A percentile compares a stretch with the other conserved stretches of the same genome.
Evolutionary conservation across 2,888 invertebrate genomes (phyloP).

Genomic region (Deilephila porcellus): DNA sequence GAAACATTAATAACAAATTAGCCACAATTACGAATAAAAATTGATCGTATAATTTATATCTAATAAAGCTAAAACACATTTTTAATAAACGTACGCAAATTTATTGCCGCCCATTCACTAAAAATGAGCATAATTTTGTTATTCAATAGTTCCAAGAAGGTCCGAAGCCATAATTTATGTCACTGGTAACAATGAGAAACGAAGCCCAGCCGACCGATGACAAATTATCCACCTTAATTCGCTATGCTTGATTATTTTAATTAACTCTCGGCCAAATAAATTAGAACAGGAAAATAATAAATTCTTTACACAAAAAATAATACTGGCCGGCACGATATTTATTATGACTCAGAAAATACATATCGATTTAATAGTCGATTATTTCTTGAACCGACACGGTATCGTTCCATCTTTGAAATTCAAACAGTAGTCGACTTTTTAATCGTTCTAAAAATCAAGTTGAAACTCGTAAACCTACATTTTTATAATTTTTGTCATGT

Average conservation of each 20-base stretch:
- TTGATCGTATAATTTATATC: constrained; percentile 49
- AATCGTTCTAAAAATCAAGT: constrained; percentile 24
- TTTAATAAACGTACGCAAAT: constrained; percentile 55
- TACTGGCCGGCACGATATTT: background rate
- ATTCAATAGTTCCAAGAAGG: constrained; percentile 69
- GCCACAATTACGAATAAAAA: constrained; percentile 43
- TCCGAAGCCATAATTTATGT: constrained; percentile 64
- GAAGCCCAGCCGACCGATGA: constrained; percentile 62
- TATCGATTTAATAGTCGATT: constrained; percentile 5
- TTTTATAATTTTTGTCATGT: constrained; percentile 42
- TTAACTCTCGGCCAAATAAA: constrained; percentile 49
- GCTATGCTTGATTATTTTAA: constrained; percentile 73
- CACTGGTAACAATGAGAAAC: constrained; percentile 57
- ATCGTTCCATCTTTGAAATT: constrained; percentile 24
- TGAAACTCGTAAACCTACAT: constrained; percentile 34
- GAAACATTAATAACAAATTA: constrained; percentile 43
- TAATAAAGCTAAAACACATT: constrained; percentile 39
- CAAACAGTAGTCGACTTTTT: constrained; percentile 26
- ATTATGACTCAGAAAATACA: constrained; percentile 2
- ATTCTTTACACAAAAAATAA: background rate
- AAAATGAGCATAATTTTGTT: constrained; percentile 49
- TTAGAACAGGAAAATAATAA: constrained; percentile 20
- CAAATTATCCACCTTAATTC: constrained; percentile 75
- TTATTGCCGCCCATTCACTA: constrained; percentile 56
- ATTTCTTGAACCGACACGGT: constrained; percentile 15